These are phyloP conservation scores for Formica exsecta DNA, from an alignment of 1,140 invertebrate genomes.

Conservation along the genomic window DNA sequence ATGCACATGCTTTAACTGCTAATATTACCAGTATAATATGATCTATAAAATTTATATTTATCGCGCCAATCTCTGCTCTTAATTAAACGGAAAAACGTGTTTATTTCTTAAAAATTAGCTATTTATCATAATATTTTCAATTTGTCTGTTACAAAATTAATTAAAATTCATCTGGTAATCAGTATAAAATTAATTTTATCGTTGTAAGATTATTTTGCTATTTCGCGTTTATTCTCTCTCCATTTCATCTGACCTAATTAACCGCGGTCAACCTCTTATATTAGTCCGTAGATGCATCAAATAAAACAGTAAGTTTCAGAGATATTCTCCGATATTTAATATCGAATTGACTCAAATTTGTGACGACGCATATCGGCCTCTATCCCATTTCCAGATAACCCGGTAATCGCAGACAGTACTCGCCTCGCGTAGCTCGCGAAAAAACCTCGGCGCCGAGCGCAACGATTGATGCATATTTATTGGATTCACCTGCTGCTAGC, in stretches of 20 bases:
- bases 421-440: conserved; percentile 53
- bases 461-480: conserved; percentile 68
- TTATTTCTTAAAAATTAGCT: background rate
- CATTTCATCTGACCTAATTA: conserved; percentile 3
- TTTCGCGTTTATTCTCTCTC: background rate
- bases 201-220: background rate
- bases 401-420: background rate
- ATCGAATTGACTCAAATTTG: conserved; percentile 21
- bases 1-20: background rate
- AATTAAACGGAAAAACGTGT: background rate
- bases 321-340: conserved; percentile 23
- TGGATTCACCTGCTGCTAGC: conserved; percentile 64
- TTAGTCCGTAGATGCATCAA: background rate
- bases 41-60: background rate
- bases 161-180: background rate
- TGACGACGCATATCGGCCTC: background rate
- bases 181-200: conserved; percentile 7
- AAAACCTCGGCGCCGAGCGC: conserved; percentile 54
- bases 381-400: background rate
- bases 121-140: background rate
- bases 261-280: background rate
- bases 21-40: background rate
- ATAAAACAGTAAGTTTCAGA: conserved; percentile 30
- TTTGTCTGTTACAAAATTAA: background rate
- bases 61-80: background rate